These are phyloP conservation scores for Thereva unica DNA, from an alignment of 2,888 invertebrate species.

Conservation along the genomic window DNA sequence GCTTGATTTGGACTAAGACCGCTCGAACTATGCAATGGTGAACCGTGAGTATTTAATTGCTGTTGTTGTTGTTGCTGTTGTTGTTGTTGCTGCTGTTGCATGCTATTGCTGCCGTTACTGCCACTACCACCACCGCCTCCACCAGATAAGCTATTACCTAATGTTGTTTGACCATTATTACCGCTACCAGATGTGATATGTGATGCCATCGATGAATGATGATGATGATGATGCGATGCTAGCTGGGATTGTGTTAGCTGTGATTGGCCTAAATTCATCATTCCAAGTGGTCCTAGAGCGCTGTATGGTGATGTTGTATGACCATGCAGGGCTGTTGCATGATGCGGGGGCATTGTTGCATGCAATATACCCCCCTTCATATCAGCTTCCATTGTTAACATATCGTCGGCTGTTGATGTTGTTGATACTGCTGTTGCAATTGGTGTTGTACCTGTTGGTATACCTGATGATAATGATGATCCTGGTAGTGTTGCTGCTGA, in stretches of 20 bases:
- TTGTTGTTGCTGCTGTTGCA: slow-evolving; percentile 45
- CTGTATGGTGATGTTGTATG: slow-evolving; percentile 69
- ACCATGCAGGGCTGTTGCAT: slow-evolving; percentile 66
- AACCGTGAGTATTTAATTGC: slow-evolving; percentile 49
- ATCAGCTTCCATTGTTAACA: slow-evolving; percentile 92
- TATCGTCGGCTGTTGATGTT: slow-evolving; percentile 62
- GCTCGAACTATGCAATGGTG: slow-evolving; percentile 55
- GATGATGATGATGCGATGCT: slow-evolving; percentile 61
- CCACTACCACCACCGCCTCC: slow-evolving; percentile 25
- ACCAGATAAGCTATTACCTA: slow-evolving; percentile 42
- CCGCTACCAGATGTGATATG: slow-evolving; percentile 49
- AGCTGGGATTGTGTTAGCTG: slow-evolving; percentile 66
- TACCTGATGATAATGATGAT: slow-evolving; percentile 4
- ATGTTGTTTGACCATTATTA: slow-evolving; percentile 44
- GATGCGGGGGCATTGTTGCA: slow-evolving; percentile 85
- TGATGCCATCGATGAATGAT: slow-evolving; percentile 53
- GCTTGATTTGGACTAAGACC: slow-evolving; percentile 57
- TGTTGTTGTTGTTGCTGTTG: slow-evolving; percentile 54
- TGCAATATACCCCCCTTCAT: slow-evolving; percentile 86
- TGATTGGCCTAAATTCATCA: slow-evolving; percentile 69
- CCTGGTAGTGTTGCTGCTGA: slow-evolving; percentile 42
- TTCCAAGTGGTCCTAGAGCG: slow-evolving; percentile 72
- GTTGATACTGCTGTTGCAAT: slow-evolving; percentile 1
- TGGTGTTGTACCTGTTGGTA: slow-evolving; percentile 4
- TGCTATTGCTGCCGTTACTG: slow-evolving; percentile 28